Percentiles rank a stretch among this genome's conserved stretches.
Evolutionary conservation across 2,888 invertebrate genomes (phyloP).

Genomic region (Leptinotarsa peninsularis): DNA sequence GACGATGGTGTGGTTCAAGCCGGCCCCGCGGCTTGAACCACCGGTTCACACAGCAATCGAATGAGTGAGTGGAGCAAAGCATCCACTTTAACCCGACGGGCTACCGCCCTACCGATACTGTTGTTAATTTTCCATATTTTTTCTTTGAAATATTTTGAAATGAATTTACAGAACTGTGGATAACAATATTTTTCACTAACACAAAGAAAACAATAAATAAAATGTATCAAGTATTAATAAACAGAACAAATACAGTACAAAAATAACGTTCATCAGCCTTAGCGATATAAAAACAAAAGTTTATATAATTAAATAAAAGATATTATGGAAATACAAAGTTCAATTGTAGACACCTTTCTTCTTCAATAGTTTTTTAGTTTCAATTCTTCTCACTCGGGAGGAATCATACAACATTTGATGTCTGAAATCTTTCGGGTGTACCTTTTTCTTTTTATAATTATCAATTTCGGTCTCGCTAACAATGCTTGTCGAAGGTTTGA

Average conservation of each 20-base stretch:
- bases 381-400: slow-evolving; percentile 53
- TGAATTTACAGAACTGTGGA: neutral
- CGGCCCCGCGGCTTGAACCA: too few relatives aligned
- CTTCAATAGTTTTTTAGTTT: slow-evolving; percentile 52
- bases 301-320: slow-evolving; percentile 12
- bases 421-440: slow-evolving; percentile 61
- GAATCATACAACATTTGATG: slow-evolving; percentile 57
- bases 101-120: too few relatives aligned
- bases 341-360: slow-evolving; percentile 47
- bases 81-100: too few relatives aligned
- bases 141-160: neutral
- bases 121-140: too few relatives aligned
- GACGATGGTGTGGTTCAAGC: too few relatives aligned
- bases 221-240: slow-evolving; percentile 2
- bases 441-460: slow-evolving; percentile 39
- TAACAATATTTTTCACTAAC: too few relatives aligned
- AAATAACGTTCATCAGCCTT: slow-evolving; percentile 28
- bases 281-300: slow-evolving; percentile 14
- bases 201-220: neutral
- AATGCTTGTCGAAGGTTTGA: slow-evolving; percentile 51
- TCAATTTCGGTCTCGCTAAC: slow-evolving; percentile 40
- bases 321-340: neutral
- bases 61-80: too few relatives aligned
- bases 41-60: too few relatives aligned
- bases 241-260: slow-evolving; percentile 22